Evolutionary conservation across 2,888 invertebrate species (phyloP).

Genomic region (Parasteatoda lunata): DNA sequence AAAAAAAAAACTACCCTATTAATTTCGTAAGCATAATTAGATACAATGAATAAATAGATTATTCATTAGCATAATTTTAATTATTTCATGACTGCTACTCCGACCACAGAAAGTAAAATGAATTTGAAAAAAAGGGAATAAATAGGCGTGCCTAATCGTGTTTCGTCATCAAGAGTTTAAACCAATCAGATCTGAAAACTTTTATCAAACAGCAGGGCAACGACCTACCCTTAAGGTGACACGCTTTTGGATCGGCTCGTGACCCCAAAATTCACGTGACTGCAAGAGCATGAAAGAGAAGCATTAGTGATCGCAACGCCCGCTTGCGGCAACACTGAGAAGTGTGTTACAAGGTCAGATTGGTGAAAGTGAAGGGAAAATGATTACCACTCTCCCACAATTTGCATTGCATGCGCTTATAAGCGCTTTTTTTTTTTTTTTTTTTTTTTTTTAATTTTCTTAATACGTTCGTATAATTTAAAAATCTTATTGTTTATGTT

Average conservation of each 20-base stretch:
- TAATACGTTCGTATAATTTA: no score
- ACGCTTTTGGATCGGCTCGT: conserved; percentile 50
- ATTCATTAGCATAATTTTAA: no score
- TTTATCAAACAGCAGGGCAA: conserved; percentile 31
- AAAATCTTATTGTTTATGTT: no score
- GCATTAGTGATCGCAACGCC: conserved; percentile 51
- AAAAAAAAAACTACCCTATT: no score
- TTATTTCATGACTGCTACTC: background rate
- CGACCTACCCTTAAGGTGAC: conserved; percentile 58
- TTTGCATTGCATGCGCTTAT: background rate
- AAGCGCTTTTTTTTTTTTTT: no score
- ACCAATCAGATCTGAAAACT: conserved; percentile 19
- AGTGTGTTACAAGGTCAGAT: conserved; percentile 64
- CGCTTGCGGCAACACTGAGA: conserved; percentile 46
- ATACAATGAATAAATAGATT: no score
- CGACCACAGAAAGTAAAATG: conserved; percentile 25
- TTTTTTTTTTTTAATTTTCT: no score
- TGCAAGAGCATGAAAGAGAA: conserved; percentile 27
- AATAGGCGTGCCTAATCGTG: conserved; percentile 7
- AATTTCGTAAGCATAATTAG: no score
- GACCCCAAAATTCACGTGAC: conserved; percentile 67
- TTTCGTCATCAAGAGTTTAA: conserved; percentile 16
- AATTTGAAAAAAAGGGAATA: conserved; percentile 4
- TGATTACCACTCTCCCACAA: background rate
- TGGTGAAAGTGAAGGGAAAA: conserved; percentile 61